Evolutionary conservation across 2,113 vertebrate genomes (phyloP).

Genomic region (Xiphias gladius): DNA sequence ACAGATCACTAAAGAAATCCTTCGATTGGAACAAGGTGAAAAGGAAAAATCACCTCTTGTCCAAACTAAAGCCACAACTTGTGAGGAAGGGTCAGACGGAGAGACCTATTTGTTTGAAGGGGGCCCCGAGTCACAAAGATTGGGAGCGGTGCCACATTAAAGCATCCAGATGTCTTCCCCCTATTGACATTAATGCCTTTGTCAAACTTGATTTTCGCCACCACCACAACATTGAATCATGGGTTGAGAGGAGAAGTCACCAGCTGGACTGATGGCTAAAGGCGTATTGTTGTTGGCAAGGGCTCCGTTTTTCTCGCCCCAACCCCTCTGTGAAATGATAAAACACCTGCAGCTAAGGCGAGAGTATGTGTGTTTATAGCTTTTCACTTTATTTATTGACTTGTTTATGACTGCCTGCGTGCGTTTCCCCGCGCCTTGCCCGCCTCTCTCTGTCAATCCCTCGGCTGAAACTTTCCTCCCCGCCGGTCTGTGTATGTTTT

Average conservation of each 20-base stretch:
- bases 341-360: constrained; percentile 24
- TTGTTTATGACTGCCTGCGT: constrained; percentile 19
- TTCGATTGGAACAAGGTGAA: neutral
- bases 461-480: constrained; percentile 83
- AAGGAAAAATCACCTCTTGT: too few relatives aligned
- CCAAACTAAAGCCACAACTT: neutral
- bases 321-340: neutral
- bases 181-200: too few relatives aligned
- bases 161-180: neutral
- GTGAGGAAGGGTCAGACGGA: neutral
- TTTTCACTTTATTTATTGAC: constrained; percentile 37
- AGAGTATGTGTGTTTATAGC: constrained; percentile 36
- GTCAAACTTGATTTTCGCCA: neutral
- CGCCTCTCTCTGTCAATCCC: neutral
- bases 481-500: constrained; percentile 78
- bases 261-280: neutral
- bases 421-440: constrained; percentile 48
- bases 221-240: neutral
- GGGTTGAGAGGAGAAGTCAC: constrained; percentile 3
- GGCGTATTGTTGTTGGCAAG: neutral
- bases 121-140: neutral
- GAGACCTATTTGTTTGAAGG: neutral
- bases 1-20: too few relatives aligned
- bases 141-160: neutral
- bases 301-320: neutral